These are phyloP conservation scores for Apaloderma vittatum DNA, from an alignment of 2,113 vertebrate genomes.

Conservation along the genomic window DNA sequence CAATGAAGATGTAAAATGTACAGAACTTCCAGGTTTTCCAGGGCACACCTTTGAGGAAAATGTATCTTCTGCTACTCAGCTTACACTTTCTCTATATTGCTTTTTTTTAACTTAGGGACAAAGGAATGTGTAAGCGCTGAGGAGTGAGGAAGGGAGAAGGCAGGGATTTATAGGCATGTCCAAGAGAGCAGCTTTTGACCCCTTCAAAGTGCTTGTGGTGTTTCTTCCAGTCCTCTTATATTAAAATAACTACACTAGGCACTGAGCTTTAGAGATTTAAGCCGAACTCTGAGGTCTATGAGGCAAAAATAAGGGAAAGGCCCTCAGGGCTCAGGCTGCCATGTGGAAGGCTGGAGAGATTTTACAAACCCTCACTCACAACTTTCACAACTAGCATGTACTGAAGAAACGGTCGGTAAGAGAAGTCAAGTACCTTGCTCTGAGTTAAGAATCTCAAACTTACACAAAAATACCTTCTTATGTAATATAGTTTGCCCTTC, in stretches of 20 bases:
- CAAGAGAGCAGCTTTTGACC: not conserved
- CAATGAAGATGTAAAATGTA: not conserved
- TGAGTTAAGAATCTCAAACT: not conserved
- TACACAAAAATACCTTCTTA: not conserved
- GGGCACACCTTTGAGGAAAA: not conserved
- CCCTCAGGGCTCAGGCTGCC: not conserved
- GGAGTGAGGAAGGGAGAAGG: not conserved
- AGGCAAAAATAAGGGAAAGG: not conserved
- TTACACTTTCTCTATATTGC: not conserved
- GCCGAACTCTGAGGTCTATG: not conserved
- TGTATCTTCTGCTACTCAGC: not conserved
- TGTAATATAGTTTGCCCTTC: not conserved
- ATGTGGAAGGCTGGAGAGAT: not conserved
- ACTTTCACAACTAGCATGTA: not conserved
- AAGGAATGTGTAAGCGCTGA: not conserved
- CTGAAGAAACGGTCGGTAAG: not conserved
- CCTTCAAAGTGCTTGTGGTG: not conserved
- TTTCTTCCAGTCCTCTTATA: not conserved
- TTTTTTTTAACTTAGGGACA: not conserved
- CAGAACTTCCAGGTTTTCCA: not conserved
- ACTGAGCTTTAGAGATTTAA: not conserved
- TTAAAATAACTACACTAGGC: not conserved
- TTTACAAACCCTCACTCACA: not conserved
- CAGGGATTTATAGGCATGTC: not conserved
- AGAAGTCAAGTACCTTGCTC: not conserved